phyloP scores from a whole-genome alignment of 2,797 vertebrate genomes.

The Sparidentex hasta region DNA sequence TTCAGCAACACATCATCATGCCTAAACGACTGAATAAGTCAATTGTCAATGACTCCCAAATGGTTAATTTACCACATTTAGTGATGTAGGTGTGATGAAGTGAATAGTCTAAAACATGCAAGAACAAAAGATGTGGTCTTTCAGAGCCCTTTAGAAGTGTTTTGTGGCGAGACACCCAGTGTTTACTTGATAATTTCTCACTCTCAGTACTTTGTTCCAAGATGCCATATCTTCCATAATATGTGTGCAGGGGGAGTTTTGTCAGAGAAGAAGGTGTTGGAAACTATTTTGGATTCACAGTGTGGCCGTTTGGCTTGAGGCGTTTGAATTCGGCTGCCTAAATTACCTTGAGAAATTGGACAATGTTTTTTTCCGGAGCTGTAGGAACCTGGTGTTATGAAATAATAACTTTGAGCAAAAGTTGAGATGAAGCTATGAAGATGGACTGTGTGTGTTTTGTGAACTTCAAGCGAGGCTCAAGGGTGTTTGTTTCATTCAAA shows the following conservation, averaged over 20 bases:
- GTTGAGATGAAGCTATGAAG: background rate
- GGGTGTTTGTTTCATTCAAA: background rate
- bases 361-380: background rate
- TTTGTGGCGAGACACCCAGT: background rate
- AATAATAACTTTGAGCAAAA: background rate
- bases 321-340: constrained; percentile 1
- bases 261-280: constrained; percentile 7
- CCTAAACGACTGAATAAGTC: no score
- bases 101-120: background rate
- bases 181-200: constrained; percentile 13
- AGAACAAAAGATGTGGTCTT: background rate
- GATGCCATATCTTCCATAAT: constrained; percentile 3
- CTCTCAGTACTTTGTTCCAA: background rate
- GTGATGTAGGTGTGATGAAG: background rate
- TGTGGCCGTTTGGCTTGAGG: background rate
- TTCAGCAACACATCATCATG: background rate
- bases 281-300: background rate
- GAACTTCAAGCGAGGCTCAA: background rate
- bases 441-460: background rate
- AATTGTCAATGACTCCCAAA: no score
- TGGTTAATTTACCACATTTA: background rate
- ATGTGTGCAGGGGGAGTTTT: background rate
- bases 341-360: background rate
- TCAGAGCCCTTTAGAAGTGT: background rate
- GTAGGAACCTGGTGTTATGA: background rate